Evolutionary conservation across 2,797 vertebrate species (phyloP), one percentile per base, ranked within the genome.

Genomic region (Pterois miles): DNA sequence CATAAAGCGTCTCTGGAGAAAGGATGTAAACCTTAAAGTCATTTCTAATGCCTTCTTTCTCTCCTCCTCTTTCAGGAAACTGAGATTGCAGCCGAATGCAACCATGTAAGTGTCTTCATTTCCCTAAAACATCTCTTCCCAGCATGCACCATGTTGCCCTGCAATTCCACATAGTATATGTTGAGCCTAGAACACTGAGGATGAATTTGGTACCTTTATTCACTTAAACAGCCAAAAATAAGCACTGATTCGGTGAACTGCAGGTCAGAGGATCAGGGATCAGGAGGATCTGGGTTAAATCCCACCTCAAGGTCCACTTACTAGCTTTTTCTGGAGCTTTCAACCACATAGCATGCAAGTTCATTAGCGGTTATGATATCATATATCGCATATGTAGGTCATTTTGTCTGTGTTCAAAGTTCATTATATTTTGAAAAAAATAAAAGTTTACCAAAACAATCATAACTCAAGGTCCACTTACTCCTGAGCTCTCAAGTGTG

Each of bases 31-130:
- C 23, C 12, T n/a, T 59, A 0, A 54, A 11, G 3, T 59, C 25
- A 5, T 40, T n/a, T 34, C 25, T 18, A 25, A 31, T 25, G 0
- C 20, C 8, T 81, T 25, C 77, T 64, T 60, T 74, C 18, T 78
- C 50, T 80, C 59, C n/a, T 29, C 72, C 90, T 92, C 74, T 93
- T 96, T 89, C 94, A 97, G 94, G 97, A 99, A 78, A 96, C 96
- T 0, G 98, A 99, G 92, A 98, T 99, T 34, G 96, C 97, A 40
- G 88, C 97, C n/a, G 97, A 97, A 76, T 99, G 98, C 90, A 98
- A 98, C 92, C 98, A 99, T 25, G 98, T 99, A 95, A 98, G 98
- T 99, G 79, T 84, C 34, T 65, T 34, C 13, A 8, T 34, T 36
- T 14, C 1, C 2, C 1, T 18, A 1, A 70, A 57, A 29, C 59